phyloP scores from a whole-genome alignment of 2,797 vertebrate species.

The Scomberomorus guttatus region DNA sequence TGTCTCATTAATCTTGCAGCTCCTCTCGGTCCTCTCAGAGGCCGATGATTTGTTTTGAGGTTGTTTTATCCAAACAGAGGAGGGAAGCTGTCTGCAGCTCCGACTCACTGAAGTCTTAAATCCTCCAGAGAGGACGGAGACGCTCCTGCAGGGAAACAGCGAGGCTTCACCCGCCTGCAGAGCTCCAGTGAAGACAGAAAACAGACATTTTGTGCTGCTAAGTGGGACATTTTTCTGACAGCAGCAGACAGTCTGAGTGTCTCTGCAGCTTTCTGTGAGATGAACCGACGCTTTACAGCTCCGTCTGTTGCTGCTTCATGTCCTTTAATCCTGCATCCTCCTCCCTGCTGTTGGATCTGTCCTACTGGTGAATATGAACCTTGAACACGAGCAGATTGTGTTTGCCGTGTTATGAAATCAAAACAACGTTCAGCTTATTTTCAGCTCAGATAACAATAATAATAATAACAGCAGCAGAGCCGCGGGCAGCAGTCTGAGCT shows the following conservation, averaged over 20 bases:
- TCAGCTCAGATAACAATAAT: slow-evolving; percentile 51
- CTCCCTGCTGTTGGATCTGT: not conserved
- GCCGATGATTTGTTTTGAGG: too few species aligned
- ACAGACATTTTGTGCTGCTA: slow-evolving; percentile 24
- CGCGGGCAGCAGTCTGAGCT: slow-evolving; percentile 17
- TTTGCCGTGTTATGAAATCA: slow-evolving; percentile 49
- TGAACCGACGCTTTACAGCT: not conserved
- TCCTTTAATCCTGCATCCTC: slow-evolving; percentile 8
- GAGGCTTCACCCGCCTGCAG: not conserved
- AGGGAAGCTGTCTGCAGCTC: not conserved
- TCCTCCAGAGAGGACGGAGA: slow-evolving; percentile 2
- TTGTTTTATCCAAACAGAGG: not conserved
- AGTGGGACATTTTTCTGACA: slow-evolving; percentile 25
- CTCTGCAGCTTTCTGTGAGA: slow-evolving; percentile 9
- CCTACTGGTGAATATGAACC: slow-evolving; percentile 11
- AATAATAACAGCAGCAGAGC: slow-evolving; percentile 9
- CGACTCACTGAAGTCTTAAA: not conserved
- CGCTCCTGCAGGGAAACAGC: not conserved
- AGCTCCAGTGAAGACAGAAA: slow-evolving; percentile 10
- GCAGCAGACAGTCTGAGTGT: not conserved
- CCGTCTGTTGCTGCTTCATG: slow-evolving; percentile 1
- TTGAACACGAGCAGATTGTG: slow-evolving; percentile 29
- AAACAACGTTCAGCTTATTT: slow-evolving; percentile 40
- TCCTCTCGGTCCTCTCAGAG: not conserved
- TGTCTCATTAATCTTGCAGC: too few species aligned